Percentiles rank a stretch among this genome's conserved stretches.
These are phyloP conservation scores for Chrysomallon squamiferum DNA, from an alignment of 1,140 invertebrate species.

Conservation along the genomic window DNA sequence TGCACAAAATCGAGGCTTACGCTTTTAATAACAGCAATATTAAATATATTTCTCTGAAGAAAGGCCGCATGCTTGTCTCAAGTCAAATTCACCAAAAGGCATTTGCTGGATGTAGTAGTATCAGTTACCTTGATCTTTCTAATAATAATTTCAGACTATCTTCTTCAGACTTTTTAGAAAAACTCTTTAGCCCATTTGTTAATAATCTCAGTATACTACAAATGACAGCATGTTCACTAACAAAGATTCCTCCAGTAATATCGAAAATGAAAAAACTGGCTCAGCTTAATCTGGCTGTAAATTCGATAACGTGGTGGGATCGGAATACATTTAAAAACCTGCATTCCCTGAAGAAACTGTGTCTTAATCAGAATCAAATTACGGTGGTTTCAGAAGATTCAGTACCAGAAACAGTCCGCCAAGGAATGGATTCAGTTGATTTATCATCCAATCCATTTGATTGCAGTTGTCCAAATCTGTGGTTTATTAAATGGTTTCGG, in stretches of 20 bases:
- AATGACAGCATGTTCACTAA: neutral
- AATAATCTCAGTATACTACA: neutral
- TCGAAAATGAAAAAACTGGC: neutral
- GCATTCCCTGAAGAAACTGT: neutral
- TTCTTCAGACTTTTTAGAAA: neutral
- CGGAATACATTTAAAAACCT: neutral
- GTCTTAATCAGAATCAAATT: neutral
- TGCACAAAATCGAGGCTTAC: neutral
- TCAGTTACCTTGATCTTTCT: neutral
- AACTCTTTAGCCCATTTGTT: neutral
- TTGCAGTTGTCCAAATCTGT: neutral
- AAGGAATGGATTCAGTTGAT: neutral
- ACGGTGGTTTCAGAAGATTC: neutral
- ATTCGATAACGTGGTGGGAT: neutral
- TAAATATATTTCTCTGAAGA: neutral
- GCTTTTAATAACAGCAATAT: conserved; percentile 4
- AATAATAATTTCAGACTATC: neutral
- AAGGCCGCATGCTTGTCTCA: neutral
- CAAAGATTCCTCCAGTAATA: neutral
- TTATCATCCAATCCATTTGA: conserved; percentile 10
- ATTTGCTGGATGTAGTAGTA: neutral
- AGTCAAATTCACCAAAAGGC: neutral
- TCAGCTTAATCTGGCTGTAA: neutral
- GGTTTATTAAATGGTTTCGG: conserved; percentile 11
- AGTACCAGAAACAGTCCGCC: neutral